phyloP scores from a whole-genome alignment of 2,797 vertebrate genomes.

The Parotocinclus haroldoi region DNA sequence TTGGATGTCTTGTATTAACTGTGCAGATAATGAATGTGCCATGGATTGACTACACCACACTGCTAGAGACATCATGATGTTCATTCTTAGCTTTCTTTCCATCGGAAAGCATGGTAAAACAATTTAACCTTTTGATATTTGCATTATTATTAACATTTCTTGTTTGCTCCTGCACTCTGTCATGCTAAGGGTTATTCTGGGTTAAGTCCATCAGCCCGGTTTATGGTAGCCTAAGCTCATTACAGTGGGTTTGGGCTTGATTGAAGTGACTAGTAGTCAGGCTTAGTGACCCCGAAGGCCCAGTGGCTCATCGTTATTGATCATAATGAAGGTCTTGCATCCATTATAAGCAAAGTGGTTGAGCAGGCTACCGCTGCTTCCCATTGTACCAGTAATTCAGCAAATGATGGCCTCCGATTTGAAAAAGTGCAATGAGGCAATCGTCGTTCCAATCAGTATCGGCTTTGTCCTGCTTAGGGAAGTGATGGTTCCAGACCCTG shows the following conservation, averaged over 20 bases:
- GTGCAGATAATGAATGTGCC: too few species aligned
- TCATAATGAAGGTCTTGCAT: slow-evolving; percentile 31
- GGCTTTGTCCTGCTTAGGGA: too few species aligned
- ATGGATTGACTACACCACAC: too few species aligned
- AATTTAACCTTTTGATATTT: too few species aligned
- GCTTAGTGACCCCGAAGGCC: slow-evolving; percentile 41
- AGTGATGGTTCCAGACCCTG: too few species aligned
- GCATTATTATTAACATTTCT: too few species aligned
- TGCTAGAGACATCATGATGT: too few species aligned
- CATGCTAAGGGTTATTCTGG: slow-evolving; percentile 50
- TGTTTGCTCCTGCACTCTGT: too few species aligned
- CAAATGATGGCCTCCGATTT: not conserved
- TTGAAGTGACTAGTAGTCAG: slow-evolving; percentile 32
- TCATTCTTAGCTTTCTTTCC: too few species aligned
- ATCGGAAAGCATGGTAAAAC: too few species aligned
- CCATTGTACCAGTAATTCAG: not conserved
- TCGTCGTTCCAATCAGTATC: too few species aligned
- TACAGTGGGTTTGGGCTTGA: slow-evolving; percentile 40
- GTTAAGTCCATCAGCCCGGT: slow-evolving; percentile 22
- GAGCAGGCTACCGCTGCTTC: not conserved
- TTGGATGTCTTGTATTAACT: too few species aligned
- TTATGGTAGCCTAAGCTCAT: slow-evolving; percentile 53
- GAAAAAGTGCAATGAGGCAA: not conserved
- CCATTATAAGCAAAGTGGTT: slow-evolving; percentile 40
- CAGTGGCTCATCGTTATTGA: slow-evolving; percentile 37